Conservation (phyloP, 1,140 invertebrate genomes). For the Meteorus sp. region DNA sequence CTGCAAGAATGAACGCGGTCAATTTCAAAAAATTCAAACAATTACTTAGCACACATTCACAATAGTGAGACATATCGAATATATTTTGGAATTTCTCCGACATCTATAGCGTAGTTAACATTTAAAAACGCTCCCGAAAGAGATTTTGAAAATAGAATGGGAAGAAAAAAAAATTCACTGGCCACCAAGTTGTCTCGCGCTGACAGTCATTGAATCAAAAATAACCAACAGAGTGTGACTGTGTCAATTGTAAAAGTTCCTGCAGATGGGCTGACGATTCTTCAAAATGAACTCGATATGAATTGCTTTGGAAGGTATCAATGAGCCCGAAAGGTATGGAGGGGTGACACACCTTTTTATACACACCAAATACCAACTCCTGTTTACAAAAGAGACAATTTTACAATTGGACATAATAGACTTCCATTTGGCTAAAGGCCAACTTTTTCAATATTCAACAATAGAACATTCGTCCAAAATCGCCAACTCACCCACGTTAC, state of each 20-base stretch:
- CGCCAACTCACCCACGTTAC: too few species aligned
- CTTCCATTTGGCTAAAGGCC: background rate
- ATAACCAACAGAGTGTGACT: constrained; percentile 45
- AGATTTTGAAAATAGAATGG: too few species aligned
- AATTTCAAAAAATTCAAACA: constrained; percentile 43
- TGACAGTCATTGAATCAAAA: too few species aligned
- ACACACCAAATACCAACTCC: too few species aligned
- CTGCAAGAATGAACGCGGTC: constrained; percentile 45
- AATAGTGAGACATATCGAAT: constrained; percentile 29
- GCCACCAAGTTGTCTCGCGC: too few species aligned
- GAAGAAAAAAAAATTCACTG: too few species aligned
- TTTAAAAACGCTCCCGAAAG: too few species aligned
- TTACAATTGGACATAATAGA: constrained; percentile 2
- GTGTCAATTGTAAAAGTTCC: constrained; percentile 19
- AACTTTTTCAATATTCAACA: too few species aligned
- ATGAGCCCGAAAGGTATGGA: constrained; percentile 49
- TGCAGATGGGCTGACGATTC: constrained; percentile 53
- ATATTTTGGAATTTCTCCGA: background rate
- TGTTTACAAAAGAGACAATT: too few species aligned
- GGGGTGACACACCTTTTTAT: constrained; percentile 37
- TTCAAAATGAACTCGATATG: constrained; percentile 53
- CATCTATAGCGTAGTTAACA: background rate
- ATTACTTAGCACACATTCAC: constrained; percentile 56
- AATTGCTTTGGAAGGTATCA: too few species aligned
- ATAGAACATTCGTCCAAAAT: too few species aligned